Percentiles rank a stretch among this genome's conserved stretches.
Evolutionary conservation across 2,888 invertebrate species (phyloP).

Genomic region (Allygus modestus): DNA sequence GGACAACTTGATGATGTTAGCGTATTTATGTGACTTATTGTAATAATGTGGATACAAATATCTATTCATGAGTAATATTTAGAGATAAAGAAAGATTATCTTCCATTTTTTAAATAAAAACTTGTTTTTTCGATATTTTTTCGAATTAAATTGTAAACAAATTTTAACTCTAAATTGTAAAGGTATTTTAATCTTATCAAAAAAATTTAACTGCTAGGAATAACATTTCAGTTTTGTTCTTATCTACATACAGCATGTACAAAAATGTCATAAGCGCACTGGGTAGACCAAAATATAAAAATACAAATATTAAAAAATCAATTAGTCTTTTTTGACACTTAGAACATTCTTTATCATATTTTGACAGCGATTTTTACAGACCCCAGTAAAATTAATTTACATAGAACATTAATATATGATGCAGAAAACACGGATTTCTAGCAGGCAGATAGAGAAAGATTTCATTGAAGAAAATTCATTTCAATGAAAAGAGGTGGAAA

Average conservation of each 20-base stretch:
- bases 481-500: too few species aligned
- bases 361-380: not conserved
- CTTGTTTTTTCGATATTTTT: too few species aligned
- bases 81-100: too few species aligned
- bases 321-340: slow-evolving; percentile 25
- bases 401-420: not conserved
- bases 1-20: too few species aligned
- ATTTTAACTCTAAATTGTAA: too few species aligned
- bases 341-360: not conserved
- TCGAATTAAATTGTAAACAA: too few species aligned
- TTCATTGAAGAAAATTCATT: too few species aligned
- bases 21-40: too few species aligned
- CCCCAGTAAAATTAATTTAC: not conserved
- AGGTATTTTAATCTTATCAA: too few species aligned
- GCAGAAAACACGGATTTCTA: not conserved
- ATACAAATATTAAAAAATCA: slow-evolving; percentile 27
- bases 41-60: too few species aligned
- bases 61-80: too few species aligned
- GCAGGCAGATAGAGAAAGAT: not conserved
- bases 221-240: slow-evolving; percentile 27
- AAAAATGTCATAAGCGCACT: slow-evolving; percentile 10
- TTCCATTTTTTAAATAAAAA: too few species aligned
- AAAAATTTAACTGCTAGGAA: not conserved
- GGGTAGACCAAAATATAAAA: slow-evolving; percentile 27
- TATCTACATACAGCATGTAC: slow-evolving; percentile 21